phyloP scores from a whole-genome alignment of 2,113 vertebrate species.

The Antechinus stuartii region DNA sequence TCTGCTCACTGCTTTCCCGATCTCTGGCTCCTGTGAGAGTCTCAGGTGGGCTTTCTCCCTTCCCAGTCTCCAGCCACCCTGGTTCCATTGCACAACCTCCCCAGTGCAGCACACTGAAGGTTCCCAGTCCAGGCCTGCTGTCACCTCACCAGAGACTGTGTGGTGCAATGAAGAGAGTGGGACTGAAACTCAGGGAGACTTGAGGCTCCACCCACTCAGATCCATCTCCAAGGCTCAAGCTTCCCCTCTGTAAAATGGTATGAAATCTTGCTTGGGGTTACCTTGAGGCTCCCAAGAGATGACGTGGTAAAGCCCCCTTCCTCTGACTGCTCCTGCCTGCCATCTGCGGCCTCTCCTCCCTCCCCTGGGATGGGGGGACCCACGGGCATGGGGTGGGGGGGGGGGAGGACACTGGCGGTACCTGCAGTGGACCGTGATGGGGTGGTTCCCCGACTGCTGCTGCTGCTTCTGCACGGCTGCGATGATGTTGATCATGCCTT shows the following conservation, averaged over 20 bases:
- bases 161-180: not conserved
- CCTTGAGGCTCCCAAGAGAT: not conserved
- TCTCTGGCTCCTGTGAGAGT: not conserved
- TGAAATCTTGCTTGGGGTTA: too few species aligned
- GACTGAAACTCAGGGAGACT: not conserved
- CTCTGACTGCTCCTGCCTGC: not conserved
- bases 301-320: not conserved
- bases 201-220: not conserved
- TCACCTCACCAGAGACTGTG: not conserved
- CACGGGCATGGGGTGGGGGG: not conserved
- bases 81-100: not conserved
- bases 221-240: not conserved
- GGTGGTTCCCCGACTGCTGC: slow-evolving; percentile 99
- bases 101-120: not conserved
- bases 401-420: slow-evolving; percentile 51
- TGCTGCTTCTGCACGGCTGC: slow-evolving; percentile 98
- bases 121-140: not conserved
- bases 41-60: not conserved
- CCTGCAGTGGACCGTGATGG: slow-evolving; percentile 99
- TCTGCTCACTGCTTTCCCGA: not conserved
- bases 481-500: slow-evolving; percentile 99
- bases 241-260: not conserved
- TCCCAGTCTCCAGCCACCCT: not conserved
- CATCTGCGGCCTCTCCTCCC: too few species aligned
- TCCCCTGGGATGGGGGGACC: too few species aligned